phyloP scores from a whole-genome alignment of 2,113 vertebrate genomes.

The Ceratotherium simum region DNA sequence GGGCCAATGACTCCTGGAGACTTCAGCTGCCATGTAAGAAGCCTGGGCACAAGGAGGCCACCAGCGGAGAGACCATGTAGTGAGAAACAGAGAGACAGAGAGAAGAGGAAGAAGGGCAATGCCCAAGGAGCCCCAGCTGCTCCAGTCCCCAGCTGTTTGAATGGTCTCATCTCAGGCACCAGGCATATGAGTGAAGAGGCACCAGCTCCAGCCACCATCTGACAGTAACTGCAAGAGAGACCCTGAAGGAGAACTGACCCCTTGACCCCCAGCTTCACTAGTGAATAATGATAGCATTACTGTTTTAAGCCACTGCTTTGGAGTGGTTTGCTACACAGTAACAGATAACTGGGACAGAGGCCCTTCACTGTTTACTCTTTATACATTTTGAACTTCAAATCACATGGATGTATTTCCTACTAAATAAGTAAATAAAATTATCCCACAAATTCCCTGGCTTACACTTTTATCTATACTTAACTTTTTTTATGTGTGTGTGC shows the following conservation, averaged over 20 bases:
- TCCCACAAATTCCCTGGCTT: neutral
- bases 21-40: neutral
- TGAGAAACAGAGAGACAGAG: neutral
- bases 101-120: neutral
- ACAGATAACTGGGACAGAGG: neutral
- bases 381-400: neutral
- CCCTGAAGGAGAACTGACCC: neutral
- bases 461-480: neutral
- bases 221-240: neutral
- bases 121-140: neutral
- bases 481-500: neutral
- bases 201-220: neutral
- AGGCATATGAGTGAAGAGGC: neutral
- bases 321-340: neutral
- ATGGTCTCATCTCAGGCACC: neutral
- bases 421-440: constrained; percentile 50
- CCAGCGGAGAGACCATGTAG: neutral
- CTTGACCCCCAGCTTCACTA: neutral
- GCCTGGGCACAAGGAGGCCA: neutral
- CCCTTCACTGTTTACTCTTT: neutral
- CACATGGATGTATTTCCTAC: neutral
- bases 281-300: neutral
- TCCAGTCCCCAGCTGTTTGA: neutral
- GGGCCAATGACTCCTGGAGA: neutral
- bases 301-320: neutral